These are phyloP conservation scores for Haliclystus octoradiatus DNA, from an alignment of 30 jellyfish, hydroid and myxozoan genomes.

Conservation along the genomic window DNA sequence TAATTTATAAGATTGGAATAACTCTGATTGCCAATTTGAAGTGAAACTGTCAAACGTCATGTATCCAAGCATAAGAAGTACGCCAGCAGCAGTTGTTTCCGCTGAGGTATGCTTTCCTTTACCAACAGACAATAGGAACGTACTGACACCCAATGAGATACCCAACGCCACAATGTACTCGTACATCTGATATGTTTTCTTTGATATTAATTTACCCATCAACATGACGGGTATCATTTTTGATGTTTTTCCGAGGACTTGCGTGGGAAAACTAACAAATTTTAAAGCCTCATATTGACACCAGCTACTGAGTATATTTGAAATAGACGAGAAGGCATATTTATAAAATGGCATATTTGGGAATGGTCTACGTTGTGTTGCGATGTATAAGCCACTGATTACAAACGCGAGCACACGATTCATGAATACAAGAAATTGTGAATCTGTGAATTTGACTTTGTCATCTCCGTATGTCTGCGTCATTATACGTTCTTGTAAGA, in stretches of 20 bases:
- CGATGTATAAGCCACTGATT: constrained; percentile 47
- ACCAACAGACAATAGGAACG: constrained; percentile 62
- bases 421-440: constrained; percentile 82
- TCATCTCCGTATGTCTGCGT: constrained; percentile 65
- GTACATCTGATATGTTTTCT: constrained; percentile 54
- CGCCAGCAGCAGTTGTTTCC: constrained; percentile 58
- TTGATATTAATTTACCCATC: constrained; percentile 82
- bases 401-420: constrained; percentile 70
- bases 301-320: constrained; percentile 92
- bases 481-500: constrained; percentile 90
- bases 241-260: constrained; percentile 93
- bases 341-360: constrained; percentile 71
- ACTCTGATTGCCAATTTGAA: constrained; percentile 91
- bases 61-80: constrained; percentile 69
- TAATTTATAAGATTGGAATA: constrained; percentile 43
- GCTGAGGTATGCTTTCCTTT: constrained; percentile 65
- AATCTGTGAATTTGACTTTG: constrained; percentile 53
- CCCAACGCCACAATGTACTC: constrained; percentile 75
- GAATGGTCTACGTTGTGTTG: constrained; percentile 39
- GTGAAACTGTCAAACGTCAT: constrained; percentile 96
- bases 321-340: constrained; percentile 66
- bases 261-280: constrained; percentile 95
- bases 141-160: constrained; percentile 76
- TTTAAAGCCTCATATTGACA: constrained; percentile 96
- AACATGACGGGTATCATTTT: constrained; percentile 96